These are phyloP conservation scores for Phataginus tetradactyla DNA, from an alignment of 2,797 vertebrate species.

Conservation along the genomic window DNA sequence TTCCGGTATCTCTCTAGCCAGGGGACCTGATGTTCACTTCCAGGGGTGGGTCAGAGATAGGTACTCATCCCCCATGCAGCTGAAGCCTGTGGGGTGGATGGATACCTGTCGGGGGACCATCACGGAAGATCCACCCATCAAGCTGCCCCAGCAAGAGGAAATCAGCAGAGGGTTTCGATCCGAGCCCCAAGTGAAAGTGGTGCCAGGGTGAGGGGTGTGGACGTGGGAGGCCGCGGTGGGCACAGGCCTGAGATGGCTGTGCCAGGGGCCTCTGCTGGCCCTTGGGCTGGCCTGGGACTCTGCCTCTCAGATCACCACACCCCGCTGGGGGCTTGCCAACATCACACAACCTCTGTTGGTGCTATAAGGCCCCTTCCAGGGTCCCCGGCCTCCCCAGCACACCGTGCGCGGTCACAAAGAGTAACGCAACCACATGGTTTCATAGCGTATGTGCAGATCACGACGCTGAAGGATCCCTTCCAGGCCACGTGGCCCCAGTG, in stretches of 20 bases:
- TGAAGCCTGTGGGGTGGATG: neutral
- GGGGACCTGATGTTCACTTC: neutral
- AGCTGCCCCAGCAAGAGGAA: neutral
- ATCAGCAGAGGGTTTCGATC: neutral
- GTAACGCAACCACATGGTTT: too few relatives aligned
- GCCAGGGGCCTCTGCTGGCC: neutral
- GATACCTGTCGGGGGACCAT: neutral
- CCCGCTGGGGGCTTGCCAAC: neutral
- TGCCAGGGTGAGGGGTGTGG: too few relatives aligned
- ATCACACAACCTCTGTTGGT: neutral
- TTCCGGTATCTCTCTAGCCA: too few relatives aligned
- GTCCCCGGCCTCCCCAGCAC: neutral
- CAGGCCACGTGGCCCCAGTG: neutral
- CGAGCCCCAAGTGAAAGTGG: rapidly evolving
- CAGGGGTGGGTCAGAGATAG: rapidly evolving
- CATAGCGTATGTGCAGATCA: neutral
- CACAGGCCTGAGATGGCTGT: neutral
- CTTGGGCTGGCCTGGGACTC: neutral
- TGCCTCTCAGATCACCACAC: neutral
- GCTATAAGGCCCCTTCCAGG: neutral
- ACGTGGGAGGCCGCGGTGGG: neutral
- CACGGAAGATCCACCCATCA: neutral
- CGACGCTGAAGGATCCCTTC: neutral
- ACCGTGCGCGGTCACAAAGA: neutral
- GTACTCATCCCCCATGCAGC: neutral